These are phyloP conservation scores for Liopterus haemorrhoidalis DNA, from an alignment of 2,888 invertebrate genomes.

Conservation along the genomic window DNA sequence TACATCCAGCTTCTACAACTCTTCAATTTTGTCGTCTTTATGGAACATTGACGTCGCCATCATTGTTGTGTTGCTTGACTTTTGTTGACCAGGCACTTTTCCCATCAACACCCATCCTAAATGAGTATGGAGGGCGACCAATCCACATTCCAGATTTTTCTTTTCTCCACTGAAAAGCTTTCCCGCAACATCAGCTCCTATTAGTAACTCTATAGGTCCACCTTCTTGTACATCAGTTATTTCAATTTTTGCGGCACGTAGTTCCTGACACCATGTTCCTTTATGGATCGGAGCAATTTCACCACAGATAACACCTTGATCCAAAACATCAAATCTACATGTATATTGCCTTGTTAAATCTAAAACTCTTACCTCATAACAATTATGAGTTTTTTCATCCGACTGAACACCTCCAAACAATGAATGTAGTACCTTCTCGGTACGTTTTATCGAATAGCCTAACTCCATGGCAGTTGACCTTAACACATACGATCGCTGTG, in stretches of 20 bases:
- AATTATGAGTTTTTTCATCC: conserved; percentile 12
- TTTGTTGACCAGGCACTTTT: background rate
- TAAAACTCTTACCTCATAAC: conserved; percentile 1
- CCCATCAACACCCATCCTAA: conserved; percentile 29
- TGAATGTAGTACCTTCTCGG: background rate
- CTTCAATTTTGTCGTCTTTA: conserved; percentile 11
- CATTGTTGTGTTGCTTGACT: background rate
- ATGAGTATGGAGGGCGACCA: conserved; percentile 25
- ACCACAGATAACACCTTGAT: conserved; percentile 11
- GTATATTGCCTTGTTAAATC: background rate
- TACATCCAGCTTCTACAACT: conserved; percentile 6
- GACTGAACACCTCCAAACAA: conserved; percentile 17
- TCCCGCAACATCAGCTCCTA: conserved; percentile 21
- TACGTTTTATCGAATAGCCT: background rate
- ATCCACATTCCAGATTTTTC: conserved; percentile 16
- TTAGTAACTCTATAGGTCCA: conserved; percentile 21
- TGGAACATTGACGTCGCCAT: conserved; percentile 17
- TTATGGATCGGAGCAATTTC: background rate
- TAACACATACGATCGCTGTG: conserved; percentile 8
- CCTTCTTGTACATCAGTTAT: conserved; percentile 5
- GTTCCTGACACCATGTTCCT: conserved; percentile 8
- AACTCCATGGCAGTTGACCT: background rate
- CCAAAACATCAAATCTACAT: conserved; percentile 10
- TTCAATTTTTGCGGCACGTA: background rate
- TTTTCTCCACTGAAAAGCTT: conserved; percentile 23